Percentiles rank a stretch among this genome's conserved stretches.
phyloP scores from a whole-genome alignment of 23 tunicate species.

The Botrylloides violaceus region DNA sequence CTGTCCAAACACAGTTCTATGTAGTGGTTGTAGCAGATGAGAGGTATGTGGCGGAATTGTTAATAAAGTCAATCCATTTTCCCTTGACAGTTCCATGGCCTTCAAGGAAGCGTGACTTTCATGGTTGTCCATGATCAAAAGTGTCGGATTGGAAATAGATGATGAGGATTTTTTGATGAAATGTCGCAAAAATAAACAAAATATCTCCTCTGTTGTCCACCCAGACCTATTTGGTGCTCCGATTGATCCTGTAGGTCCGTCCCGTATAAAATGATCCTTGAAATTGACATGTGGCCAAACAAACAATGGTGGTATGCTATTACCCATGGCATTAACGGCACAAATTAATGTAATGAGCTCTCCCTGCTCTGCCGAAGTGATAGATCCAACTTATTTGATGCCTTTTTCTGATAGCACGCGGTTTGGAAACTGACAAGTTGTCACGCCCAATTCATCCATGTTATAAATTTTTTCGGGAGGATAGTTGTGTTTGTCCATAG shows the following conservation, averaged over 20 bases:
- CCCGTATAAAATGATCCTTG: constrained; percentile 18
- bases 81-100: constrained; percentile 13
- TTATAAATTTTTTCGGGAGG: constrained; percentile 30
- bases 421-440: constrained; percentile 19
- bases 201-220: constrained; percentile 25
- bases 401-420: constrained; percentile 20
- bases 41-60: constrained; percentile 31
- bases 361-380: constrained; percentile 30
- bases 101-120: constrained; percentile 23
- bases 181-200: constrained; percentile 18
- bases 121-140: constrained; percentile 17
- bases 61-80: constrained; percentile 3
- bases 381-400: constrained; percentile 22
- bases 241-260: constrained; percentile 23
- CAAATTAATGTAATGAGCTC: constrained; percentile 13
- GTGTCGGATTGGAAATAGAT: background rate
- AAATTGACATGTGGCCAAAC: constrained; percentile 19
- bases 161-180: constrained; percentile 9
- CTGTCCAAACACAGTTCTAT: constrained; percentile 26
- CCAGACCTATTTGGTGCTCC: constrained; percentile 23
- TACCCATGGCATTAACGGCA: constrained; percentile 32
- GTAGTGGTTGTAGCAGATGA: constrained; percentile 24
- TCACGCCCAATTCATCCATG: constrained; percentile 28
- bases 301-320: constrained; percentile 31
- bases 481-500: constrained; percentile 16